These are phyloP conservation scores for Tenodera sinensis DNA, from an alignment of 2,888 invertebrate species.

Conservation along the genomic window DNA sequence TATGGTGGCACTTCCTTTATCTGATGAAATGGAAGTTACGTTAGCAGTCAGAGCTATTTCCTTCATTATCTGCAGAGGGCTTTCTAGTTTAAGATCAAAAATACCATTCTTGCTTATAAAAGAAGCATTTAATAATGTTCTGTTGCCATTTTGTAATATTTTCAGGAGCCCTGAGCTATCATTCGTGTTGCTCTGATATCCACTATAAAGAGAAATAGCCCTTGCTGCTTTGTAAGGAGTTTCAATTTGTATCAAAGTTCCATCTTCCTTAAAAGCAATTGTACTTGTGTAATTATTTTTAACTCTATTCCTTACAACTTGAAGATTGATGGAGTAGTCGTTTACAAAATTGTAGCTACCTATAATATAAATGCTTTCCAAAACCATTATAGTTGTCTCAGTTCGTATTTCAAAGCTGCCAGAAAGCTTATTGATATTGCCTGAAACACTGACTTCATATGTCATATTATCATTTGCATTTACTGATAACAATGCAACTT, in stretches of 20 bases:
- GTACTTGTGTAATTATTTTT: constrained; percentile 31
- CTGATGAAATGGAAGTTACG: neutral
- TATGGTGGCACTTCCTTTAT: neutral
- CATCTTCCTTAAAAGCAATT: constrained; percentile 20
- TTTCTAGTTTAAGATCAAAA: neutral
- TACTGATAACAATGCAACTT: neutral
- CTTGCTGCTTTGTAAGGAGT: constrained; percentile 30
- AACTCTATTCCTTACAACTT: constrained; percentile 24
- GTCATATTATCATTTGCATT: neutral
- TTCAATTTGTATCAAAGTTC: constrained; percentile 25
- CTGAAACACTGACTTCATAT: neutral
- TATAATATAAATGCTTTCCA: constrained; percentile 1
- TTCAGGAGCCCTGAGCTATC: neutral
- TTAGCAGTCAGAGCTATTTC: neutral
- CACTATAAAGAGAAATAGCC: neutral
- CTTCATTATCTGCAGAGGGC: neutral
- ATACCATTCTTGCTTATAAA: neutral
- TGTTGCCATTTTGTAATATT: neutral
- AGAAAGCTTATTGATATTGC: neutral
- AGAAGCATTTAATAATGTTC: neutral
- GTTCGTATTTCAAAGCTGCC: constrained; percentile 2
- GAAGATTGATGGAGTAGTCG: constrained; percentile 28
- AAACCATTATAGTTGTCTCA: constrained; percentile 15
- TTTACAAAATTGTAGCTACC: constrained; percentile 33
- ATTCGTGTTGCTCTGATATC: neutral